Base-by-base conservation (phyloP, 1,140 invertebrate species). In the Temnothorax longispinosus region DNA sequence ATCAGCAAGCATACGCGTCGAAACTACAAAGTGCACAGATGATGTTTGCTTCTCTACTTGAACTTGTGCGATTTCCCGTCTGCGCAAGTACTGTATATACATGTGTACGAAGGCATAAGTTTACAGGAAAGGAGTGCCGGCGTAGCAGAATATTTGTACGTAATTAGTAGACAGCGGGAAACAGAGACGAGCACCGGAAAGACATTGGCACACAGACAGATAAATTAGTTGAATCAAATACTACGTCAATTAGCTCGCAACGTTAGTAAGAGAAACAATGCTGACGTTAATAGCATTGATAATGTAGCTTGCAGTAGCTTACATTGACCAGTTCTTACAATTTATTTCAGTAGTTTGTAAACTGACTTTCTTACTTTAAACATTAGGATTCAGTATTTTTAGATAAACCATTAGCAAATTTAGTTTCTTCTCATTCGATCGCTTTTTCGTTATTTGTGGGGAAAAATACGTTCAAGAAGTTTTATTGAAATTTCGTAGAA, bases 151-250 rank as follows among this genome's bases (percentile, higher is more conserved):
- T 93, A 92, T 92, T 93, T 93, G 92, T 91, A 92, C 84, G 89
- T 93, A 93, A 94, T 94, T 94, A 94, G 88, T 92, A 88, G 90
- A 89, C 91, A 88, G 82, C 86, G 21, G 87, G 76, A 87, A 56
- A 77, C 62, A 80, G 85, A 86, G 86, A 81, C 87, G 67, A 67
- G 56, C 52, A 67, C 41, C 86, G 87, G 84, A 88, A 90, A 91
- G 86, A 90, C 89, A 93, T 85, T 86, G 86, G 71, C 65, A 85
- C 87, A 77, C 85, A 89, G 85, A 85, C 88, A 89, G 88, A 93
- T 94, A 94, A 94, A 94, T 94, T 94, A 93, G 91, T 88, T 75
- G 75, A 92, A 88, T 92, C 92, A 94, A 94, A 94, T 92, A 93
- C 92, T 89, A 91, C 92, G 92, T 91, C 92, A 94, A 93, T 93